phyloP scores from a whole-genome alignment of 2,113 vertebrate genomes.

The Tragelaphus buxtoni region DNA sequence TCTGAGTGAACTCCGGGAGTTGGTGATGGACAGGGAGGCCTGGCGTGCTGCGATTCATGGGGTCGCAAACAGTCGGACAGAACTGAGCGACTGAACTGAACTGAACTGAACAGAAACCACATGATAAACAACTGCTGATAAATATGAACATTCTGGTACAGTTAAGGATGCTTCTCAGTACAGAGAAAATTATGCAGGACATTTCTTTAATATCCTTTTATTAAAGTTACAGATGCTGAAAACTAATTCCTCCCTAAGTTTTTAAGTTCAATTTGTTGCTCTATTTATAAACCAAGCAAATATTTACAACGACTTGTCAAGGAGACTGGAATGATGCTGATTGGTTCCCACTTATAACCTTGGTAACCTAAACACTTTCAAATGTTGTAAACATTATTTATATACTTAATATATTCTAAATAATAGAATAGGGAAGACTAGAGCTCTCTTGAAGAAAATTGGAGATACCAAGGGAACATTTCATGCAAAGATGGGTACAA shows the following conservation, averaged over 20 bases:
- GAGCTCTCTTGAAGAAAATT: not conserved
- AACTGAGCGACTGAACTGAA: too few species aligned
- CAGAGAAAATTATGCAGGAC: not conserved
- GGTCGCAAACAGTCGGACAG: too few species aligned
- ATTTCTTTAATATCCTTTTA: not conserved
- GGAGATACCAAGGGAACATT: not conserved
- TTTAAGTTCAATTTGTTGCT: not conserved
- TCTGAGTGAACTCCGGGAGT: too few species aligned
- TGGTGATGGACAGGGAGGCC: too few species aligned
- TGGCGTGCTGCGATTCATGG: too few species aligned
- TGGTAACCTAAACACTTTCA: not conserved
- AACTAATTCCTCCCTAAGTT: not conserved
- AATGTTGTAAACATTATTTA: not conserved
- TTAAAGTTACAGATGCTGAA: not conserved
- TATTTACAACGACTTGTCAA: not conserved
- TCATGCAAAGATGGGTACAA: not conserved
- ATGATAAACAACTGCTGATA: not conserved
- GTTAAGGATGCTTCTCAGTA: not conserved
- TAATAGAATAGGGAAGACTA: not conserved
- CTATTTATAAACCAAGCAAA: conserved; percentile 15
- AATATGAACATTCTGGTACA: not conserved
- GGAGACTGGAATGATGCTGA: not conserved
- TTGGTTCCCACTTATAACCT: not conserved
- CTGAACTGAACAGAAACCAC: not conserved
- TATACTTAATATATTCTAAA: not conserved